Base-by-base conservation (phyloP, 2,888 invertebrate species). In the Harpalus rufipes region DNA sequence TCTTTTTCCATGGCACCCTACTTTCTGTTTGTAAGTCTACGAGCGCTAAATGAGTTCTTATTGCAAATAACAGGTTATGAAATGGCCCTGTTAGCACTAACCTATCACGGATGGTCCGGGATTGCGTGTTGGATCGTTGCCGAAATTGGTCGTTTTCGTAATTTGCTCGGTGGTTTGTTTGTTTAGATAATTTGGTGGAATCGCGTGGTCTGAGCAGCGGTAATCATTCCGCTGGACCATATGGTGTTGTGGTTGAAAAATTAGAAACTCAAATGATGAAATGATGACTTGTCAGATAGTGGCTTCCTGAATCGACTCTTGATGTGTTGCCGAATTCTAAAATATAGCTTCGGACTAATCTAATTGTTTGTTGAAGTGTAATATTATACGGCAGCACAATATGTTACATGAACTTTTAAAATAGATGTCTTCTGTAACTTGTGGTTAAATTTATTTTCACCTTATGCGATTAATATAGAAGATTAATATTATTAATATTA, bases 111-210 rank as follows among this genome's bases (percentile, higher is more conserved):
- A 74, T 18, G 44, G 41, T 12, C 18, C 18, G 18, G 10, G 44
- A 74, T 74, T 74, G 72, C 72, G 72, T 74, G 72, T 74, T 44
- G 44, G 72, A 44, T 74, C 68, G 44, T 44, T 44, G 44, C 44
- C 18, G 44, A 74, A 74, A 74, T 74, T 74, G 72, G 72, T 44
- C 51, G 44, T 44, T 74, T 74, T 74, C 44, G 72, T 74, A 74
- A 74, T 74, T 74, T 74, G 8, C 41, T 74, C 72, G 72, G 72
- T 44, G 51, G 72, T 74, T 74, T 74, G 72, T 74, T 74, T 74
- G 72, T 74, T 74, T 74, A 74, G 44, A 44, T 74, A 74, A 74
- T 74, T 74, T 74, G 72, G 44, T n/a, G 16, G 25, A 74, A 74
- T 74, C 72, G 44, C 44, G 44, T 74, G 72, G 72, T 41, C 18